Base-by-base conservation (phyloP, 37 sponge, comb jelly and placozoan species). In the Ephydatia muelleri region DNA sequence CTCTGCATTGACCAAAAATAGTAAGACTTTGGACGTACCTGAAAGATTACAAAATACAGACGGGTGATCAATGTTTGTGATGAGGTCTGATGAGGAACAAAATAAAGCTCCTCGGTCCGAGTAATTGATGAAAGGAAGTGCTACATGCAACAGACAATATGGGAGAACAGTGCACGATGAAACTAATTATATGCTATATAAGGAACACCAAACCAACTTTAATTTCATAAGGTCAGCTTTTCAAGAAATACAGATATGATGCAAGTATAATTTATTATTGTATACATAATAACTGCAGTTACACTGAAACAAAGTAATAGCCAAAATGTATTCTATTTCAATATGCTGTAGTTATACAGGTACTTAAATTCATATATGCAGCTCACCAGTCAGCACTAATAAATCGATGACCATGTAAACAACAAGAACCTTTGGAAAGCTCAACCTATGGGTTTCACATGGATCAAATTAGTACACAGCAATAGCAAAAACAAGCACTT, bases 371-470 rank as follows among this genome's bases (percentile, higher is more conserved):
- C n/a, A n/a, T n/a, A n/a, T n/a, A n/a, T n/a, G n/a, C n/a, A n/a
- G n/a, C n/a, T n/a, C n/a, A n/a, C n/a, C n/a, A 83, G 75, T 67
- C 8, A 83, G 12, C 4, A 73, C 31, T 37, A 83, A 49, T 2
- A 68, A 13, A 2, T 34, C 48, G 25, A 85, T 2, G 26, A 35
- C 70, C 31, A 68, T 74, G 79, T 78, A 85, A 6, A 85, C 85
- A 38, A 85, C 39, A 33, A 75, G 78, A 11, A 85, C 70, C 16
- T 66, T 47, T 14, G 85, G 85, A 35, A 85, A 78, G 22, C 9
- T 43, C 21, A 73, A 49, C 84, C 84, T 83, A 66, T 27, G 48
- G 21, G 14, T 19, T 19, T 22, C 6, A 70, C 26, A 70, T 6
- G 30, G 31, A 70, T 34, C 31, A 9, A 66, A 34, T 31, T 31